phyloP scores from a whole-genome alignment of 2,888 invertebrate species.

The Rambutsinella grinnellia region DNA sequence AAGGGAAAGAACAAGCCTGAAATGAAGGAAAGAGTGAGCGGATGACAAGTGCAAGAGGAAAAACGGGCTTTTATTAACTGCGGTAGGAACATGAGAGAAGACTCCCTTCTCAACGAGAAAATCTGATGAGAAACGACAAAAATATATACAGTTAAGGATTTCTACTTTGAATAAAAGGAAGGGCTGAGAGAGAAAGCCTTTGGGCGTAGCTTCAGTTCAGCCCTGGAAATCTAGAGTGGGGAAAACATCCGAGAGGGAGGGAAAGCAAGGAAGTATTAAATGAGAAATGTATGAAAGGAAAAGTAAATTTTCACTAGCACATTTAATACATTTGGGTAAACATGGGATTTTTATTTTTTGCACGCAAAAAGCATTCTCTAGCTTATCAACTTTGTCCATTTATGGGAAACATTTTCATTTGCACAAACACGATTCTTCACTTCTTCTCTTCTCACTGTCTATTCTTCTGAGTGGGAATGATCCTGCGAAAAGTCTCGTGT shows the following conservation, averaged over 20 bases:
- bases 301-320: background rate
- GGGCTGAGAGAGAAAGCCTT: slow-evolving; percentile 21
- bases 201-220: slow-evolving; percentile 48
- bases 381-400: background rate
- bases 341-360: background rate
- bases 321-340: background rate
- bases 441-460: too few species aligned
- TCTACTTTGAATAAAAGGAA: background rate
- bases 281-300: background rate
- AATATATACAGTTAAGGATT: background rate
- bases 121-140: background rate
- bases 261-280: background rate
- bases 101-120: too few species aligned
- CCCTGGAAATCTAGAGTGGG: slow-evolving; percentile 48
- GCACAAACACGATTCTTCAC: slow-evolving; percentile 24
- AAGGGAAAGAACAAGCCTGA: background rate
- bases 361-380: background rate
- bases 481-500: too few species aligned
- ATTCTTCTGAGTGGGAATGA: too few species aligned
- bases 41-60: slow-evolving; percentile 6
- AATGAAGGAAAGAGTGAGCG: background rate
- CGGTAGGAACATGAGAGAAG: background rate
- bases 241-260: slow-evolving; percentile 28
- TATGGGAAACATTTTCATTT: background rate
- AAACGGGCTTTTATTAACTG: background rate